phyloP scores from a whole-genome alignment of 2,888 invertebrate species.

The Aleiodes testaceus region DNA sequence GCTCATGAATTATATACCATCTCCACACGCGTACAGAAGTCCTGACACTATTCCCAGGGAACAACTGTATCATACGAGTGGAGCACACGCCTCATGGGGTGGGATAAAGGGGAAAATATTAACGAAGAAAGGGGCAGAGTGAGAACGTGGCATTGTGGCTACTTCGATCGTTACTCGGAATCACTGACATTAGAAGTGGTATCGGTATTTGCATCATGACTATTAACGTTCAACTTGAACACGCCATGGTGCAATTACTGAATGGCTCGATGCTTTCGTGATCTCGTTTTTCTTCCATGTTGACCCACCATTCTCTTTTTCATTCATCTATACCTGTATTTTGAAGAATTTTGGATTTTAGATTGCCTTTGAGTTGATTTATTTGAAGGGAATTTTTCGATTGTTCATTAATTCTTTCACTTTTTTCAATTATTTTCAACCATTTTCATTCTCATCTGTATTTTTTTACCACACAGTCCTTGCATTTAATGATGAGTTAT shows the following conservation, averaged over 20 bases:
- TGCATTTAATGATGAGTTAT: neutral
- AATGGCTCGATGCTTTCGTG: slow-evolving; percentile 60
- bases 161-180: slow-evolving; percentile 57
- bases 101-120: slow-evolving; percentile 1
- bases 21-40: too few relatives aligned
- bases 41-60: too few relatives aligned
- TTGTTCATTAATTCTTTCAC: too few relatives aligned
- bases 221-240: slow-evolving; percentile 63
- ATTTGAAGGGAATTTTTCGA: too few relatives aligned
- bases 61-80: too few relatives aligned
- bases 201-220: slow-evolving; percentile 69
- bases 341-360: too few relatives aligned
- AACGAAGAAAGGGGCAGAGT: neutral
- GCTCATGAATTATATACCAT: neutral
- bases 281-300: slow-evolving; percentile 47
- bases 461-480: slow-evolving; percentile 1
- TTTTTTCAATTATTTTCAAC: slow-evolving; percentile 6
- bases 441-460: slow-evolving; percentile 15
- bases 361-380: too few relatives aligned
- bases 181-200: slow-evolving; percentile 61
- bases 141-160: slow-evolving; percentile 31
- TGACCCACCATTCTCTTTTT: slow-evolving; percentile 6
- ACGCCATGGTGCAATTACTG: slow-evolving; percentile 68
- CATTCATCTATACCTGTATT: slow-evolving; percentile 19
- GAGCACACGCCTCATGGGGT: neutral